These are phyloP conservation scores for Keiferia lycopersicella DNA, from an alignment of 2,888 invertebrate species.

Conservation along the genomic window DNA sequence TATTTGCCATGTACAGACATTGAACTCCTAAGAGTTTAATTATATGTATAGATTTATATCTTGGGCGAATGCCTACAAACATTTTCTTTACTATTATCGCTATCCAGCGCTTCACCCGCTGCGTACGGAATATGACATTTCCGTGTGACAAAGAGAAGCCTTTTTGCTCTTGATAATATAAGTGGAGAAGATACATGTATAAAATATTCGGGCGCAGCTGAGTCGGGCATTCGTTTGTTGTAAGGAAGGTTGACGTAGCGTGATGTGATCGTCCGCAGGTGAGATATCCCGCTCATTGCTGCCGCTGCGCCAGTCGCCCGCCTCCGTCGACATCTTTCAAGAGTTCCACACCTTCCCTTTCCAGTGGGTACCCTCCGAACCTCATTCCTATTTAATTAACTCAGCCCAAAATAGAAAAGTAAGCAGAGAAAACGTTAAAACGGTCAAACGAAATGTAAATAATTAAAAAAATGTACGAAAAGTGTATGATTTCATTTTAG, in stretches of 20 bases:
- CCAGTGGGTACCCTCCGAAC: constrained; percentile 33
- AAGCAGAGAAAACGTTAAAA: constrained; percentile 41
- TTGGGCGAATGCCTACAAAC: too few species aligned
- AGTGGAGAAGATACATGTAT: background rate
- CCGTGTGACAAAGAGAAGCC: too few species aligned
- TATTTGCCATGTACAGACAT: too few species aligned
- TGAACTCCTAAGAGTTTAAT: too few species aligned
- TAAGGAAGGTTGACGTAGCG: background rate
- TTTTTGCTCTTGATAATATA: too few species aligned
- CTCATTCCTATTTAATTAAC: constrained; percentile 56
- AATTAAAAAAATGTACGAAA: background rate
- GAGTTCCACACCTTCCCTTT: constrained; percentile 40
- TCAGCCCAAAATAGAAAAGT: constrained; percentile 45
- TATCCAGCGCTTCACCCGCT: too few species aligned
- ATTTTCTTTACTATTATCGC: too few species aligned
- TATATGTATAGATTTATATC: too few species aligned
- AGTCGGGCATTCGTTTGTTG: background rate
- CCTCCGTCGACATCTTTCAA: constrained; percentile 62
- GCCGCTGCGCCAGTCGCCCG: constrained; percentile 64
- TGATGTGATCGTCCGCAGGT: constrained; percentile 13
- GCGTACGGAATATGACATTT: too few species aligned
- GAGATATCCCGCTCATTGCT: constrained; percentile 36
- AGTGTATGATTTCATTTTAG: constrained; percentile 20
- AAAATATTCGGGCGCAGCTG: background rate
- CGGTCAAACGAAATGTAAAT: constrained; percentile 28